phyloP scores from a whole-genome alignment of 2,888 invertebrate genomes.

The Caenorhabditis sulstoni region DNA sequence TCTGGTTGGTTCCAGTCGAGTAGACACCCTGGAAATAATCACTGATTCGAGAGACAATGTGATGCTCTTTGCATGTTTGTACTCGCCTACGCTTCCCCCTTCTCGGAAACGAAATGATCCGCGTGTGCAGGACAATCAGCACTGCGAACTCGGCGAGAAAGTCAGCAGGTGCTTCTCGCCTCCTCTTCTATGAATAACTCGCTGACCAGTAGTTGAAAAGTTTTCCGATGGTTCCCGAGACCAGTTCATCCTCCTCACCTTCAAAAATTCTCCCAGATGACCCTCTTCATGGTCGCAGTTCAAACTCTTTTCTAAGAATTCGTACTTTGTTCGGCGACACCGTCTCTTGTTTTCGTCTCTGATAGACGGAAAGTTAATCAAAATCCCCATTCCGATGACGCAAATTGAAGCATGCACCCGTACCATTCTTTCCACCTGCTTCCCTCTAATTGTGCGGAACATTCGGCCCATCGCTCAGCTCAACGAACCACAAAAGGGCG shows the following conservation, averaged over 20 bases:
- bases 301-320: no score
- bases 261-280: no score
- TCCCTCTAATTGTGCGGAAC: neutral
- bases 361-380: neutral
- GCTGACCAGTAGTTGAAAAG: neutral
- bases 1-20: conserved; percentile 1
- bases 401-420: conserved; percentile 26
- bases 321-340: neutral
- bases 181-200: neutral
- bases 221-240: neutral
- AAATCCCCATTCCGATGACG: conserved; percentile 18
- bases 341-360: no score
- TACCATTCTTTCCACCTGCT: conserved; percentile 34
- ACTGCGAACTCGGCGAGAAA: neutral
- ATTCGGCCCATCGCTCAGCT: no score
- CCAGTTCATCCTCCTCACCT: no score
- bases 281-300: no score
- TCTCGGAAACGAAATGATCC: neutral
- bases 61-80: neutral
- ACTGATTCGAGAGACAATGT: neutral
- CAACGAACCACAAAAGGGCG: no score
- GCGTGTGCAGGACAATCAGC: neutral
- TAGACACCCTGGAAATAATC: conserved; percentile 5
- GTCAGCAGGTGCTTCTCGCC: conserved; percentile 4
- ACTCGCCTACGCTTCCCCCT: conserved; percentile 1